A percentile compares a stretch with the other conserved stretches of the same genome.
Conservation (phyloP, 2,113 vertebrate genomes). For the Myrmophylax atrothorax region DNA sequence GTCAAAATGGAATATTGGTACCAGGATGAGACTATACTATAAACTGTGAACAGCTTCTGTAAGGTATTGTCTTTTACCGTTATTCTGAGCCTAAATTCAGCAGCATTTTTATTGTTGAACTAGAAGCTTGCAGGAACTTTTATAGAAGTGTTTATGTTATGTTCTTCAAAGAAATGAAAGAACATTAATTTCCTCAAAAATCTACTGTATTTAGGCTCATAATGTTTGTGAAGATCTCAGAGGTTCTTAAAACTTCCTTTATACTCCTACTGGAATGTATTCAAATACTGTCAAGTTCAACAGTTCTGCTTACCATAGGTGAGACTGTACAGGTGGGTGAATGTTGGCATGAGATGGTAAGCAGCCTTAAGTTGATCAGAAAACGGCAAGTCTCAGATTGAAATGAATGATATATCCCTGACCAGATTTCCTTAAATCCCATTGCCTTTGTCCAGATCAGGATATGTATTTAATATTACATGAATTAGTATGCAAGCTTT, state of each 20-base stretch:
- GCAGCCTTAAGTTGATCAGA: accelerated
- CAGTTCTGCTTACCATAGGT: not conserved
- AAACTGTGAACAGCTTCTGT: not conserved
- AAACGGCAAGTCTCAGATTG: not conserved
- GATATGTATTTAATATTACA: not conserved
- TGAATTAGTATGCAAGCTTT: not conserved
- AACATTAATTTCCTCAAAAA: not conserved
- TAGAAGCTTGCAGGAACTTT: not conserved
- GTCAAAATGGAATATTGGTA: not conserved
- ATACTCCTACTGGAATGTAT: not conserved
- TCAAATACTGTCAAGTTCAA: not conserved
- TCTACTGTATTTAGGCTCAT: not conserved
- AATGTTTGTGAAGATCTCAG: not conserved
- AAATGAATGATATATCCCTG: not conserved
- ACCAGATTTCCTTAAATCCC: not conserved
- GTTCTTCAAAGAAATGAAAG: not conserved
- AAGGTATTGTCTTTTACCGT: accelerated
- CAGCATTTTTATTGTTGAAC: not conserved
- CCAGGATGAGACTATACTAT: not conserved
- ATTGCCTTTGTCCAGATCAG: not conserved
- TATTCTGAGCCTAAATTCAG: not conserved
- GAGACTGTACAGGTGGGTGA: not conserved
- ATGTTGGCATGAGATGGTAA: accelerated
- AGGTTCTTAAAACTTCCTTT: not conserved
- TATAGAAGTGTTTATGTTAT: not conserved